Evolutionary conservation across 2,797 vertebrate genomes (phyloP).

Genomic region (Alcedo quadribrachys): DNA sequence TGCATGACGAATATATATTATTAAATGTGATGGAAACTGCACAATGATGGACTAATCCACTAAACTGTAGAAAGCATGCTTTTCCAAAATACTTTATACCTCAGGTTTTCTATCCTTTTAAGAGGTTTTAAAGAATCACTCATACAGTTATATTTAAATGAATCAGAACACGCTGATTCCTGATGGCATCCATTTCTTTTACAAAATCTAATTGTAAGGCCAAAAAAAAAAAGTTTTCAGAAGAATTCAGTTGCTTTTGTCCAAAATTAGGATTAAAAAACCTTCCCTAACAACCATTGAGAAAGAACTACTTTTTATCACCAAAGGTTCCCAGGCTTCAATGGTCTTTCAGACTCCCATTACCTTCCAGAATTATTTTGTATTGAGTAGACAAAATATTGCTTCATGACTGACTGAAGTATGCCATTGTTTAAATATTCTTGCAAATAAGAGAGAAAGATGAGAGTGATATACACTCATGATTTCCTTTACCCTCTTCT

Average conservation of each 20-base stretch:
- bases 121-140: neutral
- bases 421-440: neutral
- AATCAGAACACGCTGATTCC: neutral
- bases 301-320: neutral
- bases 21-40: neutral
- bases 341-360: neutral
- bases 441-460: neutral
- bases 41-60: neutral
- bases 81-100: neutral
- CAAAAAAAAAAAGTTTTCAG: neutral
- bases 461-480: neutral
- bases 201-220: fast-evolving
- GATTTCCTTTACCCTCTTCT: neutral
- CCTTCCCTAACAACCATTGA: neutral
- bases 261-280: neutral
- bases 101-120: neutral
- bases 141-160: neutral
- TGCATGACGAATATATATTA: neutral
- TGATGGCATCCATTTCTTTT: neutral
- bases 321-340: neutral
- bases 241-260: neutral
- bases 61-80: neutral
- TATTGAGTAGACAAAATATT: neutral
- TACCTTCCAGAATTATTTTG: neutral
- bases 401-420: neutral